Evolutionary conservation across 2,113 vertebrate species (phyloP).

Genomic region (Ammodytes dubius): DNA sequence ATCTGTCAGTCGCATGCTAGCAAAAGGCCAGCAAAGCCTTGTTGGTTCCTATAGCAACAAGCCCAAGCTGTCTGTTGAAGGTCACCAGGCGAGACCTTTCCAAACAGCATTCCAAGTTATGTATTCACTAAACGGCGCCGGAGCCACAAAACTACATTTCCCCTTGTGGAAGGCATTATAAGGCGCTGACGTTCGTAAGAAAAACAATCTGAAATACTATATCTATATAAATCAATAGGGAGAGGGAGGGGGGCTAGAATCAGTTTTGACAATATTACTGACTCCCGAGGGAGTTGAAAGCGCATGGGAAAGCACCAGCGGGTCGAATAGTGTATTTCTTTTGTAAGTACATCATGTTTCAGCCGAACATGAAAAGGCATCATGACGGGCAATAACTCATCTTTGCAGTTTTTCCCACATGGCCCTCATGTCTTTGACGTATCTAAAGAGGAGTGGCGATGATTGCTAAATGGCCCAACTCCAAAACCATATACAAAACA

Average conservation of each 20-base stretch:
- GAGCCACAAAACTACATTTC: conserved; percentile 46
- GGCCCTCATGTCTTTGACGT: conserved; percentile 77
- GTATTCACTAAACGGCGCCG: conserved; percentile 51
- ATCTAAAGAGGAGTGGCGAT: conserved; percentile 76
- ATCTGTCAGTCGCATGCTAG: conserved; percentile 65
- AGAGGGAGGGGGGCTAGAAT: not conserved
- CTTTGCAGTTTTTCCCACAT: conserved; percentile 72
- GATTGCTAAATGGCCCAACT: conserved; percentile 77
- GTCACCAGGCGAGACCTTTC: conserved; percentile 57
- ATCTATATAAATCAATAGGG: conserved; percentile 50
- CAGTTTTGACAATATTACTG: conserved; percentile 63
- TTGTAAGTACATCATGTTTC: conserved; percentile 69
- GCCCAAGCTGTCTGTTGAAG: conserved; percentile 40
- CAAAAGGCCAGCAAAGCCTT: conserved; percentile 52
- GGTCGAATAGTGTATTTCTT: conserved; percentile 64
- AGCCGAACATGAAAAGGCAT: conserved; percentile 71
- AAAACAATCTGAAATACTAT: conserved; percentile 63
- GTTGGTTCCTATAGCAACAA: conserved; percentile 34
- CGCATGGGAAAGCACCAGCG: conserved; percentile 52
- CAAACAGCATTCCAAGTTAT: conserved; percentile 62
- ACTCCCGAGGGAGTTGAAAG: conserved; percentile 47
- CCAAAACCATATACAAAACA: conserved; percentile 64
- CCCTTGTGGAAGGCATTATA: conserved; percentile 48
- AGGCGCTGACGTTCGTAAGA: conserved; percentile 62
- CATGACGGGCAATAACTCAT: conserved; percentile 71